Conservation (phyloP, 2,797 vertebrate genomes). For the Uromys caudimaculatus region DNA sequence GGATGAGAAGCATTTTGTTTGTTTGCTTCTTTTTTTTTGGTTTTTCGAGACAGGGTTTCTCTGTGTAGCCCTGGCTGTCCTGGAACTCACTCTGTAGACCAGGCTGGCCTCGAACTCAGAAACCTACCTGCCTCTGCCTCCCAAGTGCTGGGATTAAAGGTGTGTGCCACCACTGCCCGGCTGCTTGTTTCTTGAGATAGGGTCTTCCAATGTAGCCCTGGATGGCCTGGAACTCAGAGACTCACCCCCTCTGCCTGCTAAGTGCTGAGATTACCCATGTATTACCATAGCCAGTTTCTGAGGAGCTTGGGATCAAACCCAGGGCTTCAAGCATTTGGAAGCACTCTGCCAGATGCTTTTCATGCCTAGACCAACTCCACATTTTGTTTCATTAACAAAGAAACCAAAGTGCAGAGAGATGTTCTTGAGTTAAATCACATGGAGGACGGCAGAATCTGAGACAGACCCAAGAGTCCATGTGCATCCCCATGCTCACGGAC, state of each 20-base stretch:
- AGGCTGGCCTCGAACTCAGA: too few relatives aligned
- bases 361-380: not conserved
- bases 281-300: not conserved
- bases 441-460: not conserved
- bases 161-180: too few relatives aligned
- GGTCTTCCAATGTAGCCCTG: not conserved
- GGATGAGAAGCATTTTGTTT: not conserved
- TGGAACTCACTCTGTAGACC: too few relatives aligned
- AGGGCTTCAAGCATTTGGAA: not conserved
- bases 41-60: not conserved
- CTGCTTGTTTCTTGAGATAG: not conserved
- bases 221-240: not conserved
- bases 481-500: not conserved
- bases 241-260: too few relatives aligned
- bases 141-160: too few relatives aligned
- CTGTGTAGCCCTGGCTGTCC: too few relatives aligned
- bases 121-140: too few relatives aligned
- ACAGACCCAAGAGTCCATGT: not conserved
- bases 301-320: not conserved
- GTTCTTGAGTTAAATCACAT: not conserved
- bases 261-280: not conserved
- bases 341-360: not conserved
- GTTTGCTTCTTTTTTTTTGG: not conserved
- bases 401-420: not conserved
- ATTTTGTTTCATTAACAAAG: slow-evolving; percentile 36